Evolutionary conservation across 2,797 vertebrate species (phyloP), one percentile per base, ranked within the genome.

Genomic region (Sebastes steindachneri): DNA sequence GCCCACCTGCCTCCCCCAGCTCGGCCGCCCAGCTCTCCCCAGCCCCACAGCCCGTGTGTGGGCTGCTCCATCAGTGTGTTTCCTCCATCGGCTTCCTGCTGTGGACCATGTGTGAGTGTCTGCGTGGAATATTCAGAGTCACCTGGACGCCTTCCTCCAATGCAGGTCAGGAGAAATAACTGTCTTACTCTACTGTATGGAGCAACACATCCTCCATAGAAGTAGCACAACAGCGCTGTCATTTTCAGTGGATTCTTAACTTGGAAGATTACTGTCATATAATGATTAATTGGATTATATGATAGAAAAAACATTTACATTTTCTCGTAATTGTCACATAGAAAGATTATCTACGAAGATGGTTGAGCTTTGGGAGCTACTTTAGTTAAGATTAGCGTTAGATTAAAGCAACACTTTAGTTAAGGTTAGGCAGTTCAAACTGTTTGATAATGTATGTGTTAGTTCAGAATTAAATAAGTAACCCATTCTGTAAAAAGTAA

Each of bases 71-170:
- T 77, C 58, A 9, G 35, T 77, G 84, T 54, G 62, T 85, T 58
- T 81, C 73, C 81, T 91, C 78, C 76, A 48, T 54, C 5, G 67
- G 80, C 88, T 64, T 74, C 73, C 82, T 62, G 72, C 82, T 72
- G 82, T 58, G 76, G 91, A 94, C 93, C 93, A 96, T 97, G 96
- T 96, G 96, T 77, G 96, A 96, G 87, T 97, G 96, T 92, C 94
- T 97, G 77, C 94, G 94, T 88, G 92, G 94, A 92, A 93, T 97
- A 89, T 96, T 96, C 92, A 91, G 95, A 85, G 94, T 96, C 90
- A 94, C 92, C 93, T 96, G 96, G 96, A 95, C 95, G 29, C 94
- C 95, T 37, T 93, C 95, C 77, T 95, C 95, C 62, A 82, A 88
- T 76, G 84, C 95, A 95, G 95, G 96, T 97, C 88, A 93, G 95